Evolutionary conservation across 2,113 vertebrate genomes (phyloP).

Genomic region (Electrona antarctica): DNA sequence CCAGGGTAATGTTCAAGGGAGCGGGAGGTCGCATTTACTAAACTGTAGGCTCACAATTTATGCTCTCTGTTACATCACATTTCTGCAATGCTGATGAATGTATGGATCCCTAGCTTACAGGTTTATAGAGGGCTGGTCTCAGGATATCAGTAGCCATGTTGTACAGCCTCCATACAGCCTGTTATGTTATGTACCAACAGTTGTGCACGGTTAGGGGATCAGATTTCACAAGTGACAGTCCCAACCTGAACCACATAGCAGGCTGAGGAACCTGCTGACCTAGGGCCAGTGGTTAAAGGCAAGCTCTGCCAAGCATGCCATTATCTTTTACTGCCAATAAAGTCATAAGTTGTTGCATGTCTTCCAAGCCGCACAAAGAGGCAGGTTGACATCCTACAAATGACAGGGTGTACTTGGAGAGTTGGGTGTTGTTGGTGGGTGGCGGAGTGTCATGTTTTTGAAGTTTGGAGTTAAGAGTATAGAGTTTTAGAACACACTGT

Average conservation of each 20-base stretch:
- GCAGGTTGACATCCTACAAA: conserved; percentile 53
- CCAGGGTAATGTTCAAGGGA: neutral
- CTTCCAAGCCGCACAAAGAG: conserved; percentile 47
- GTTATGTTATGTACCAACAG: neutral
- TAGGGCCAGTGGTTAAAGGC: conserved; percentile 36
- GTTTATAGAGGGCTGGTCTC: neutral
- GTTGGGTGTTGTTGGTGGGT: conserved; percentile 45
- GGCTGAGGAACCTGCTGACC: conserved; percentile 49
- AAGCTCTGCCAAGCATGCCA: conserved; percentile 50
- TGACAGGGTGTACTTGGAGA: conserved; percentile 50
- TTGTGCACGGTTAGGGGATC: conserved; percentile 32
- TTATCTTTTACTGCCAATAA: conserved; percentile 73
- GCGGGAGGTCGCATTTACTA: neutral
- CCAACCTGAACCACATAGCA: conserved; percentile 34
- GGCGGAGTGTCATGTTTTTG: conserved; percentile 49
- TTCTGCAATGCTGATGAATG: neutral
- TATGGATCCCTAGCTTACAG: neutral
- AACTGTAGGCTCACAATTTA: neutral
- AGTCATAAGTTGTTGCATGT: conserved; percentile 48
- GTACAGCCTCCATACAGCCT: neutral
- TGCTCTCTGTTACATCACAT: neutral
- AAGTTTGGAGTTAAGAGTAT: conserved; percentile 33
- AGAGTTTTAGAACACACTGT: too few species aligned
- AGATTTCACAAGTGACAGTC: conserved; percentile 15
- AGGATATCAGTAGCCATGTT: neutral